Evolutionary conservation across 2,797 vertebrate species (phyloP).

Genomic region (Tangara arthus): DNA sequence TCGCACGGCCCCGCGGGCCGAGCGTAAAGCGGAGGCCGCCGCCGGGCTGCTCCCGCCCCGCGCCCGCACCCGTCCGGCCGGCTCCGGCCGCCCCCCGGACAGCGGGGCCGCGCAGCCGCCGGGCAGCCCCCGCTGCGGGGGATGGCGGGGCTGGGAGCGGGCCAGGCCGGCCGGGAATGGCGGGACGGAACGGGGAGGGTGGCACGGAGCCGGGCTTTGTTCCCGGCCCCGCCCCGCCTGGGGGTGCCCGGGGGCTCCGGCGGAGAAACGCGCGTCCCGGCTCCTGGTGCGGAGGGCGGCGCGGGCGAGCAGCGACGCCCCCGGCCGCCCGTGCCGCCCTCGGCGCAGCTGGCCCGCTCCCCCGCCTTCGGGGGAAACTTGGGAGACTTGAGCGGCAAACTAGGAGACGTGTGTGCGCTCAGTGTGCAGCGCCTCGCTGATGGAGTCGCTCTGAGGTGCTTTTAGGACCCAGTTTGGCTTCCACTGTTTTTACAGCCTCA

Average conservation of each 20-base stretch:
- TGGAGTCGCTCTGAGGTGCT: background rate
- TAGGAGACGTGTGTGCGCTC: accelerated
- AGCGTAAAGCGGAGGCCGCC: background rate
- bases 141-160: background rate
- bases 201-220: constrained; percentile 49
- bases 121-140: background rate
- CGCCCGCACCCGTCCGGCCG: background rate
- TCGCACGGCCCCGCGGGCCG: background rate
- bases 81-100: background rate
- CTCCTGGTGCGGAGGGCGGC: background rate
- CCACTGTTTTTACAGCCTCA: background rate
- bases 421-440: accelerated
- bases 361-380: background rate
- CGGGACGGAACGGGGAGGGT: constrained; percentile 23
- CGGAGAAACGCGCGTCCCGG: background rate
- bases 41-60: background rate
- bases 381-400: background rate
- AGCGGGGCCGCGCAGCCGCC: background rate
- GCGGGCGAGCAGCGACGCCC: background rate
- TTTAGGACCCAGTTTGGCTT: background rate
- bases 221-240: constrained; percentile 47
- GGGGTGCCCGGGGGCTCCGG: background rate
- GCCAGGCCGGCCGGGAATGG: constrained; percentile 3
- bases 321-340: background rate
- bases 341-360: background rate